Conservation (phyloP, 2,797 vertebrate species). For the Chiloscyllium punctatum region DNA sequence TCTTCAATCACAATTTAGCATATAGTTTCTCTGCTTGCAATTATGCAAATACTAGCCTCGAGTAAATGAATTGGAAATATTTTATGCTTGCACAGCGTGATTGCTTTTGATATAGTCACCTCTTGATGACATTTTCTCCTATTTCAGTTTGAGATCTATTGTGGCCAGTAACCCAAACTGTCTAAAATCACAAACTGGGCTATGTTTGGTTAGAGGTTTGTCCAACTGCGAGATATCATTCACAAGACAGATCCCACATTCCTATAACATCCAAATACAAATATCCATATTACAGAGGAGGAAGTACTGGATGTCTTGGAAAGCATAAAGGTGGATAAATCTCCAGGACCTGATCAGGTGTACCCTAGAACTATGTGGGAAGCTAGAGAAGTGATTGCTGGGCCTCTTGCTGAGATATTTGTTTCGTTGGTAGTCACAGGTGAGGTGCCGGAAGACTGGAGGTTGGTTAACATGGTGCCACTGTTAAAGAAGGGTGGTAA, state of each 20-base stretch:
- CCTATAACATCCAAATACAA: background rate
- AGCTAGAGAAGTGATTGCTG: too few species aligned
- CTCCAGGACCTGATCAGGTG: too few species aligned
- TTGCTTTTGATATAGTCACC: background rate
- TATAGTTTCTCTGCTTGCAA: background rate
- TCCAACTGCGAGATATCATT: background rate
- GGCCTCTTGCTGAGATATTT: too few species aligned
- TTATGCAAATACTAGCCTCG: background rate
- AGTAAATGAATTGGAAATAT: background rate
- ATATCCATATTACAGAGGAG: too few species aligned
- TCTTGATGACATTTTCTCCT: background rate
- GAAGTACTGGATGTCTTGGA: too few species aligned
- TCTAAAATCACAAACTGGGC: background rate
- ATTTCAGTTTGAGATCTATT: background rate
- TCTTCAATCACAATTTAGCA: slow-evolving; percentile 4
- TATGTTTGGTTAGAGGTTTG: background rate
- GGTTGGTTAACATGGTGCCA: too few species aligned
- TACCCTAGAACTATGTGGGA: too few species aligned
- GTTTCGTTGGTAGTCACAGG: too few species aligned
- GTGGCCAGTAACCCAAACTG: background rate
- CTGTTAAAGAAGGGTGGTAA: too few species aligned
- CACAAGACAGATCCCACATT: background rate
- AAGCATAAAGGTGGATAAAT: too few species aligned
- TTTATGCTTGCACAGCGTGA: background rate
- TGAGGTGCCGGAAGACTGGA: too few species aligned